Percentiles rank a stretch among this genome's conserved stretches.
Evolutionary conservation across 37 sponge, comb jelly and placozoan species (phyloP).

Genomic region (Tethya wilhelma): DNA sequence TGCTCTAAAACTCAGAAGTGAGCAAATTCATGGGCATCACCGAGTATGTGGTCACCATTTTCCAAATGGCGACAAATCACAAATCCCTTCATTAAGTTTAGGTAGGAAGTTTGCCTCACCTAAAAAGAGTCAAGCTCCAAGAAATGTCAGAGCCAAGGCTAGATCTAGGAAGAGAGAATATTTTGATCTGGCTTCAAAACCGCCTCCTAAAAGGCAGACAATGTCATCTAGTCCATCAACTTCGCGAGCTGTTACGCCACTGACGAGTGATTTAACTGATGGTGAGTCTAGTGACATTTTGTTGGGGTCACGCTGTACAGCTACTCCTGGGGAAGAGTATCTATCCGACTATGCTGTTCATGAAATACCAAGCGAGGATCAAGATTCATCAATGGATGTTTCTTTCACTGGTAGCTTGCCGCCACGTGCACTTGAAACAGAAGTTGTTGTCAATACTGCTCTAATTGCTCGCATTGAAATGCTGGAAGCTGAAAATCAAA

Average conservation of each 20-base stretch:
- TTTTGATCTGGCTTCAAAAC: too few relatives aligned
- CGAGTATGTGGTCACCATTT: slow-evolving; percentile 33
- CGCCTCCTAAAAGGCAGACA: neutral
- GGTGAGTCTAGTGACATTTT: neutral
- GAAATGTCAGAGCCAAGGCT: too few relatives aligned
- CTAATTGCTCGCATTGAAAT: slow-evolving; percentile 18
- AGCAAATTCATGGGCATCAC: neutral
- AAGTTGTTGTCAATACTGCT: neutral
- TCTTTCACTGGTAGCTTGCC: too few relatives aligned
- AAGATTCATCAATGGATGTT: too few relatives aligned
- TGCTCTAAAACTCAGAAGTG: neutral
- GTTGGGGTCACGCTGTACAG: neutral
- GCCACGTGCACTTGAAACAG: too few relatives aligned
- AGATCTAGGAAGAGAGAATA: too few relatives aligned
- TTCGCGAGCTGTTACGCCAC: neutral
- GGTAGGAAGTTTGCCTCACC: slow-evolving; percentile 30
- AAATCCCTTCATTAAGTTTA: neutral
- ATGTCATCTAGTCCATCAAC: neutral
- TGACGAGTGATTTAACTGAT: neutral
- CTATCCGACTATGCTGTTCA: neutral
- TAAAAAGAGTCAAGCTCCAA: neutral
- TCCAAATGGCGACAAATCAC: slow-evolving; percentile 10
- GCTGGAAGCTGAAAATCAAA: slow-evolving; percentile 13
- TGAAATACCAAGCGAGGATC: slow-evolving; percentile 10
- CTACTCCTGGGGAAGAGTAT: neutral